Base-by-base conservation (phyloP, 2,113 vertebrate genomes). In the Raphicerus campestris region DNA sequence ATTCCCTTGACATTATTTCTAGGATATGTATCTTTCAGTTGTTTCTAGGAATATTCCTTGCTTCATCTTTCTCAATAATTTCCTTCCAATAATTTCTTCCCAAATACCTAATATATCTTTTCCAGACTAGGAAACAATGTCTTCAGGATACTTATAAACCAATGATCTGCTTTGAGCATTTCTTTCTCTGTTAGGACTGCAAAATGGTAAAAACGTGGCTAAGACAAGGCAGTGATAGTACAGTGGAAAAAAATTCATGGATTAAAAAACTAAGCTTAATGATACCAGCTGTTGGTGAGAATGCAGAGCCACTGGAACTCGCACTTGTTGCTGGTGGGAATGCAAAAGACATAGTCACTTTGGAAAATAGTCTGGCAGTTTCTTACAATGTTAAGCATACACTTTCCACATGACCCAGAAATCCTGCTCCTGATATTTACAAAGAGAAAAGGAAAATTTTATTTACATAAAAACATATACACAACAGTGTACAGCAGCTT, bases 141-240 rank as follows among this genome's bases (percentile, higher is more conserved):
- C 63, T 84, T 86, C 39, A 83, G 70, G 47, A 80, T 55, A 92
- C 32, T 82, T n/a, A 78, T 24, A 92, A 85, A 90, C 35, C 73
- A 96, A 45, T 28, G 42, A 86, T 45, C 35, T 93, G 58, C 95
- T 91, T 56, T 86, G 22, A 82, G 60, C 19, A 89, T 82, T 86
- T 91, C 26, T 61, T 86, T 88, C 61, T 66, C 42, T 90, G 56
- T 84, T 91, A 89, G 70, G 77, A 66, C 87, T 90, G 70, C 24
- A 95, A 96, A 96, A 92, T 3, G 13, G 35, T 80, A 70, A 96
- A 84, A 94, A 85, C 32, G 91, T 13, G 20, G 51, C 45, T 83
- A 70, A 94, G 75, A 89, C 16, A 63, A 87, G 90, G 51, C 70
- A 92, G 32, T 56, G 77, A 87, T 2, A 77, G 24, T 15, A 82